Evolutionary conservation across 53 echinoderm and acorn worm genomes (phyloP).

Genomic region (Echinometra lucunter): DNA sequence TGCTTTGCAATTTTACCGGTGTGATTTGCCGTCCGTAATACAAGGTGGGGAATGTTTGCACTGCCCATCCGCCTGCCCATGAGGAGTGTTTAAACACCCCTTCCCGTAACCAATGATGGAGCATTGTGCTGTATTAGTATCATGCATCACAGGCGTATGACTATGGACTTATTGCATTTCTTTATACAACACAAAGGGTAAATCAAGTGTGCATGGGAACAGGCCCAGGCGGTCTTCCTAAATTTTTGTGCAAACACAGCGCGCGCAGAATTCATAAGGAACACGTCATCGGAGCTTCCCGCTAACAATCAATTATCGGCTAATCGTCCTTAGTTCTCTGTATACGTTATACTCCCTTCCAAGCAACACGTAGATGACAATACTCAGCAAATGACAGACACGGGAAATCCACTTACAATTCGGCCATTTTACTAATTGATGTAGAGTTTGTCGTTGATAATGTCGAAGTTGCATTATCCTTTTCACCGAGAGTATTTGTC

Average conservation of each 20-base stretch:
- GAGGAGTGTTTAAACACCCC: not conserved
- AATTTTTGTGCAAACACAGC: conserved; percentile 52
- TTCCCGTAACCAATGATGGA: not conserved
- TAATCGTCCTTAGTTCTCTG: conserved; percentile 40
- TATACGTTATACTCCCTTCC: not conserved
- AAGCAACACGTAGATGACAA: not conserved
- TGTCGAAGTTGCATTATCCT: not conserved
- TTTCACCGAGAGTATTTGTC: conserved; percentile 1
- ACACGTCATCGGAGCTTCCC: conserved; percentile 52
- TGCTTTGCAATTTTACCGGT: not conserved
- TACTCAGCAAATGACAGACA: conserved; percentile 27
- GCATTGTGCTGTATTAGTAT: not conserved
- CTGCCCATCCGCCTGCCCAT: not conserved
- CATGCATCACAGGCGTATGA: not conserved
- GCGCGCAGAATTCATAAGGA: conserved; percentile 24
- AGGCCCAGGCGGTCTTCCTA: conserved; percentile 5
- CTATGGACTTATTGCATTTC: not conserved
- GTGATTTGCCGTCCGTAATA: not conserved
- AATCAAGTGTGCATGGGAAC: not conserved
- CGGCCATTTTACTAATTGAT: conserved; percentile 48
- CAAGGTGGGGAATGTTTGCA: not conserved
- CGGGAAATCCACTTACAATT: conserved; percentile 66
- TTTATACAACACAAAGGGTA: not conserved
- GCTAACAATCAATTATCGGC: conserved; percentile 57
- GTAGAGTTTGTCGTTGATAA: conserved; percentile 48